Evolutionary conservation across 2,113 vertebrate genomes (phyloP).

Genomic region (Carettochelys insculpta): DNA sequence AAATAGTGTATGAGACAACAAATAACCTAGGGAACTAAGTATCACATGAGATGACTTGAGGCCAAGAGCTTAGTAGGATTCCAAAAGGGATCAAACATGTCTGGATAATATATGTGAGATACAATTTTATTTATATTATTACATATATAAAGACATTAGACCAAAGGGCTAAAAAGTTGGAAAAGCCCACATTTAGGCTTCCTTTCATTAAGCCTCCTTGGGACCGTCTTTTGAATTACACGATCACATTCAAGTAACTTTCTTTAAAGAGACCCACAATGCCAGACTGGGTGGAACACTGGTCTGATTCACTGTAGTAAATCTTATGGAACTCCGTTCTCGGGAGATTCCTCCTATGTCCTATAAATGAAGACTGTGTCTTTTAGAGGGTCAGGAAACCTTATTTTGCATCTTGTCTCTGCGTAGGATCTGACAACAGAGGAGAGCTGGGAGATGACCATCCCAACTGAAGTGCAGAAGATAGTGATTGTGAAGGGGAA

Average conservation of each 20-base stretch:
- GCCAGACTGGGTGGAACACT: neutral
- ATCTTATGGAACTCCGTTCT: neutral
- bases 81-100: no score
- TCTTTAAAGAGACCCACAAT: neutral
- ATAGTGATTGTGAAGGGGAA: constrained; percentile 92
- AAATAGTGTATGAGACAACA: no score
- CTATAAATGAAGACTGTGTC: neutral
- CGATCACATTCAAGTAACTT: neutral
- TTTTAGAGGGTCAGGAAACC: neutral
- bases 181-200: neutral
- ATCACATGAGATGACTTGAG: no score
- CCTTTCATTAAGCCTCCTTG: neutral
- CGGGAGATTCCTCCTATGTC: neutral
- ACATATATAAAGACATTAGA: no score
- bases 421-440: constrained; percentile 90
- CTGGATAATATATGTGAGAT: no score
- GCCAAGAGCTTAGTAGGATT: no score
- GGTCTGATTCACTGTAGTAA: neutral
- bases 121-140: no score
- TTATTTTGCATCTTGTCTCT: accelerated
- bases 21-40: no score
- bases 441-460: constrained; percentile 90
- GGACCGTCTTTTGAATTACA: neutral
- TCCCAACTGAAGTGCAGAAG: constrained; percentile 88
- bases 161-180: no score